Base-by-base conservation (phyloP, 2,888 invertebrate genomes). In the Syrista parreyssii region DNA sequence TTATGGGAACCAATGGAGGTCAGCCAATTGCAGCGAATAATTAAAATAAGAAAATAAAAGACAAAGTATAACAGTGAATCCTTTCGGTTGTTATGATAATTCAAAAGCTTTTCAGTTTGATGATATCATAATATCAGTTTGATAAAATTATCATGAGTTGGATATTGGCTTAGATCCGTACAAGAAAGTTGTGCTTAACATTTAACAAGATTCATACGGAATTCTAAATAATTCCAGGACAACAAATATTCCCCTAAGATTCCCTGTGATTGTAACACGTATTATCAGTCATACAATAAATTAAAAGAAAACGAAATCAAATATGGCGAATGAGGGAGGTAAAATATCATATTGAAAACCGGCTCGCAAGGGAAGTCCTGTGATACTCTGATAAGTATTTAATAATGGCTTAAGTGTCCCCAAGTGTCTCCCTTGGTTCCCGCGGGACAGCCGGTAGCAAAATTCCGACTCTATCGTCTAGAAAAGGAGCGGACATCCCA, bases 1-100 rank as follows among this genome's bases (percentile, higher is more conserved):
- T 71, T 33, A 71, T 32, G 71, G 71, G 71, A 71, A 71, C 71
- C 71, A 71, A 71, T 33, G 71, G 71, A 71, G 71, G 31, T 33
- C 31, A 71, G 71, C 71, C 12, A 33, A 33, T 71, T 23, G 71
- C 33, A 31, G 31, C 71, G 71, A 32, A 31, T 32, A 71, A 71
- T 32, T 15, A 71, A 71, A 32, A 30, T 15, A 71, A 71, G 31
- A 31, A 71, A 71, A 71, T 31, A 55, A 55, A 55, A 55, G 23
- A 55, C 55, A 55, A 55, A 55, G 9, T 55, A 23, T 55, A 23
- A 23, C 9, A 55, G 6, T 55, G 23, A 23, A 55, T 55, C 55
- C 55, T 15, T 2, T 55, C 23, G 55, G 55, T 55, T 55, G 9
- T 55, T 23, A 55, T 55, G 55, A 23, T 6, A 55, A 55, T 55